Evolutionary conservation across 2,113 vertebrate genomes (phyloP).

Genomic region (Odocoileus hemionus): DNA sequence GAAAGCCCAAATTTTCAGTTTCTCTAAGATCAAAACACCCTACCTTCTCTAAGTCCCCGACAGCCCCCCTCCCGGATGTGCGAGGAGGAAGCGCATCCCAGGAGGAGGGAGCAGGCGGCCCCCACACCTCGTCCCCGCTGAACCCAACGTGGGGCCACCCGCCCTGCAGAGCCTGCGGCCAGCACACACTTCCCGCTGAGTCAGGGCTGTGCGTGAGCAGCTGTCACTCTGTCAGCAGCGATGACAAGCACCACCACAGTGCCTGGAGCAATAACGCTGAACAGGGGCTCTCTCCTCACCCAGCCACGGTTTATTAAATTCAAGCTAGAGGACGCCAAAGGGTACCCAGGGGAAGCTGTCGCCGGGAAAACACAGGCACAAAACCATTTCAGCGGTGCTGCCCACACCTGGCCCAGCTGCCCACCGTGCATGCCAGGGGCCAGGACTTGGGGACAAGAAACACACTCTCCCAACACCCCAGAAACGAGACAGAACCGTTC

Average conservation of each 20-base stretch:
- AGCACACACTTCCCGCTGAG: background rate
- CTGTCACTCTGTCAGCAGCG: background rate
- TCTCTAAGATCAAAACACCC: background rate
- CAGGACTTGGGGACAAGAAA: background rate
- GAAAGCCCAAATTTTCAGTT: background rate
- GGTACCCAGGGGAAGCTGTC: background rate
- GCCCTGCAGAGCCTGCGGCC: background rate
- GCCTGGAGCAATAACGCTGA: background rate
- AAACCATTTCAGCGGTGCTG: background rate
- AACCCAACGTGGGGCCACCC: background rate
- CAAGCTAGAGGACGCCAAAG: background rate
- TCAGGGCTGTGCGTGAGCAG: background rate
- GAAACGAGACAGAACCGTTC: background rate
- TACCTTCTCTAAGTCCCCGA: background rate
- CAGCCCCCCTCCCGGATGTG: accelerated
- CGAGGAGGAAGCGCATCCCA: background rate
- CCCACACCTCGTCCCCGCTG: accelerated
- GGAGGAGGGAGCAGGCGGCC: background rate
- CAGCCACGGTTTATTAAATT: background rate
- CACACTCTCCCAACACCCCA: background rate
- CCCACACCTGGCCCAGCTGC: background rate
- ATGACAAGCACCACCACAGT: background rate
- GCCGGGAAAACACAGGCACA: background rate
- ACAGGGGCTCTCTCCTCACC: background rate
- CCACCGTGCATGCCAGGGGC: background rate